Conservation (phyloP, 2,888 invertebrate species). For the Noctua janthina region DNA sequence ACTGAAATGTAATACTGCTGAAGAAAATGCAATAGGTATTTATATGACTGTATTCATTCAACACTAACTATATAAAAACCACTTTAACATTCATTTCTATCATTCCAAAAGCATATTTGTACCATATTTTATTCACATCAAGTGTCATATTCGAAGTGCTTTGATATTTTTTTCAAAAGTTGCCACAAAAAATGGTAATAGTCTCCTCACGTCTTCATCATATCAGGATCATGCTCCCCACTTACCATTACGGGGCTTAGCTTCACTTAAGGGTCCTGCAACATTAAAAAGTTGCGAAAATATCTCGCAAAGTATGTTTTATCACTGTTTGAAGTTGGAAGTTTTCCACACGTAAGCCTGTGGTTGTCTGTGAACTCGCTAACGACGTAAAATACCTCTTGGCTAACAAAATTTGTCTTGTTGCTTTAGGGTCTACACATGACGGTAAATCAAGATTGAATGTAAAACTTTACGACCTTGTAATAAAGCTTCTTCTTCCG, state of each 20-base stretch:
- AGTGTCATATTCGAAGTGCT: slow-evolving; percentile 46
- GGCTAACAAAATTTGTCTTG: slow-evolving; percentile 71
- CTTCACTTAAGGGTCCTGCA: slow-evolving; percentile 81
- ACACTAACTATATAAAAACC: slow-evolving; percentile 3
- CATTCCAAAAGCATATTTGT: slow-evolving; percentile 28
- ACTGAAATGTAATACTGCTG: background rate
- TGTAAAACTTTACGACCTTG: slow-evolving; percentile 31
- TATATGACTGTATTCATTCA: slow-evolving; percentile 4
- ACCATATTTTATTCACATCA: slow-evolving; percentile 56
- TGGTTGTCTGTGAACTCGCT: slow-evolving; percentile 77
- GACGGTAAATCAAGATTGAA: slow-evolving; percentile 30
- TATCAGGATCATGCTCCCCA: slow-evolving; percentile 71
- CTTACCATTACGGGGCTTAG: slow-evolving; percentile 83
- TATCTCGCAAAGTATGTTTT: slow-evolving; percentile 85
- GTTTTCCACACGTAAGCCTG: slow-evolving; percentile 82
- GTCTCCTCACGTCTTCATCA: slow-evolving; percentile 66
- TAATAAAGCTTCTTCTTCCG: slow-evolving; percentile 43
- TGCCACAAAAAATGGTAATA: slow-evolving; percentile 42
- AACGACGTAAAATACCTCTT: slow-evolving; percentile 80
- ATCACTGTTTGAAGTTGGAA: slow-evolving; percentile 84
- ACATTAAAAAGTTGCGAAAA: slow-evolving; percentile 86
- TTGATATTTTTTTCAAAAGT: slow-evolving; percentile 53
- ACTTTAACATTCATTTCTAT: slow-evolving; percentile 28
- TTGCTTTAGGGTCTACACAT: slow-evolving; percentile 55
- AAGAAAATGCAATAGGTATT: slow-evolving; percentile 9